A percentile compares a stretch with the other conserved stretches of the same genome.
Evolutionary conservation across 1,140 invertebrate genomes (phyloP).

Genomic region (Conopomorpha cramerella): DNA sequence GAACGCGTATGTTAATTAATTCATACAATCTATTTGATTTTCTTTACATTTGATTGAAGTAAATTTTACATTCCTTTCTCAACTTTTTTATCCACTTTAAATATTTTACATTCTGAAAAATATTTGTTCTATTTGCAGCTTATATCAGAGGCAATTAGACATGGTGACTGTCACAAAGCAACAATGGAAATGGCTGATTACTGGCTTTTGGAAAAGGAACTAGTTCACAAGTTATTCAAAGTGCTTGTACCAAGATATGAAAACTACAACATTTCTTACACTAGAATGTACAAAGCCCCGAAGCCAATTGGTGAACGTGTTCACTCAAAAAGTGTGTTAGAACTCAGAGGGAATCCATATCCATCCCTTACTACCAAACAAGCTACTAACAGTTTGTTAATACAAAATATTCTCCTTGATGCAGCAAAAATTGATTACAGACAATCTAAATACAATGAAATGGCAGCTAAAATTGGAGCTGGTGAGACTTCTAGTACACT

Average conservation of each 20-base stretch:
- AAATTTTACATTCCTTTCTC: too few relatives aligned
- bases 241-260: conserved; percentile 84
- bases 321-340: conserved; percentile 68
- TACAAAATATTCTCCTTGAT: conserved; percentile 73
- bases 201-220: conserved; percentile 87
- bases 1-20: conserved; percentile 70
- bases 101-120: neutral
- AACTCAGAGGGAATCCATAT: conserved; percentile 78
- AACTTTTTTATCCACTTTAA: too few relatives aligned
- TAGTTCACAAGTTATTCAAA: conserved; percentile 92
- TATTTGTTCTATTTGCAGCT: conserved; percentile 66
- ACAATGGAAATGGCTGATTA: conserved; percentile 91
- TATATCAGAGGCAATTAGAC: conserved; percentile 83
- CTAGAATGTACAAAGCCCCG: conserved; percentile 74
- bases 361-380: conserved; percentile 63
- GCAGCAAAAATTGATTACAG: conserved; percentile 73
- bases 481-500: too few relatives aligned
- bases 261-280: conserved; percentile 72
- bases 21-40: conserved; percentile 3
- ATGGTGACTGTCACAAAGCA: conserved; percentile 81
- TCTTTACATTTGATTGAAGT: conserved; percentile 1
- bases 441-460: conserved; percentile 50
- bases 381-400: conserved; percentile 63
- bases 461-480: conserved; percentile 43
- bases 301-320: conserved; percentile 60